Evolutionary conservation across 2,113 vertebrate genomes (phyloP).

Genomic region (Cisticola juncidis): DNA sequence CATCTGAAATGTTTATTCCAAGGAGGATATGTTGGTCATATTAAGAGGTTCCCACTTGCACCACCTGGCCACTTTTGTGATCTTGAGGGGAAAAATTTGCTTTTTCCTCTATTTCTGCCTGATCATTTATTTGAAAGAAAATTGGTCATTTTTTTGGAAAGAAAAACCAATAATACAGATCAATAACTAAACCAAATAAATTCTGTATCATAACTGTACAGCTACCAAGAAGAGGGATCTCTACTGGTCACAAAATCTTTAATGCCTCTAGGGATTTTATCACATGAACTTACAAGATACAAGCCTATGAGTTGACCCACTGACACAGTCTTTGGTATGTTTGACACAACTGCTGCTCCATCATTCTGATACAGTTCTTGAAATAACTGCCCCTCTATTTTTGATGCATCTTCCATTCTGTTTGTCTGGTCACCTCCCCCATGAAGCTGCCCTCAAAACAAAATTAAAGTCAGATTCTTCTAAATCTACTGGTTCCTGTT

Average conservation of each 20-base stretch:
- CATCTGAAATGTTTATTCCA: neutral
- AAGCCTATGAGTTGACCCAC: neutral
- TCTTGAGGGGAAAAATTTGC: neutral
- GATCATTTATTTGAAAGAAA: neutral
- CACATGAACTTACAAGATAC: neutral
- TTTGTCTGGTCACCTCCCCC: neutral
- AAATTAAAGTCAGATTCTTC: neutral
- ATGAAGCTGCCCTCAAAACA: neutral
- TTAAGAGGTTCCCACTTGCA: neutral
- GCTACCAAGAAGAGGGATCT: neutral
- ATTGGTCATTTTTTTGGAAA: neutral
- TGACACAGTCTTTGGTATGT: neutral
- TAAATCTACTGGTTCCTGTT: neutral
- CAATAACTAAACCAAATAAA: neutral
- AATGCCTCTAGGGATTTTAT: neutral
- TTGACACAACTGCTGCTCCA: neutral
- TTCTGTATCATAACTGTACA: neutral
- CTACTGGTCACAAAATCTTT: neutral
- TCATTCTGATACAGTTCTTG: neutral
- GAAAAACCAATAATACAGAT: neutral
- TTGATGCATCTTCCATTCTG: neutral
- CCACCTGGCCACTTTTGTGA: neutral
- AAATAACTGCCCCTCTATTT: neutral
- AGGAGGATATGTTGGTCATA: neutral
- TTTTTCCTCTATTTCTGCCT: neutral